Evolutionary conservation across 1,140 invertebrate species (phyloP).

Genomic region (Atta texana): DNA sequence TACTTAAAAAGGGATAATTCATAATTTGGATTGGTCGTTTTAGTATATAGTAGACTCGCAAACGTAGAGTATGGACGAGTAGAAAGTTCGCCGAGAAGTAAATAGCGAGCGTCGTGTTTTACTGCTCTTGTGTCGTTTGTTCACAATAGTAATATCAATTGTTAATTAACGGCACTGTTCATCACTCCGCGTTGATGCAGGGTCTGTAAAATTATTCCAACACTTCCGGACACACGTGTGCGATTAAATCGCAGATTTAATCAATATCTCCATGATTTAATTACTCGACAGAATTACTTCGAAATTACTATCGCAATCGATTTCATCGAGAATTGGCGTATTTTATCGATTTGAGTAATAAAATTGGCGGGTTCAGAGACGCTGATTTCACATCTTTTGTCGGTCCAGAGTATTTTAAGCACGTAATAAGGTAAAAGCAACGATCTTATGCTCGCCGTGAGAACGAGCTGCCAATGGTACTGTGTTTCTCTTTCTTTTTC

Average conservation of each 20-base stretch:
- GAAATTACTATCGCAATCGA: background rate
- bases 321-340: background rate
- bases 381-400: background rate
- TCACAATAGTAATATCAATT: conserved; percentile 20
- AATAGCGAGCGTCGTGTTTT: background rate
- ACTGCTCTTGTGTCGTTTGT: background rate
- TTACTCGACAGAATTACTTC: conserved; percentile 31
- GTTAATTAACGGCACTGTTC: conserved; percentile 22
- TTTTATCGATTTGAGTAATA: background rate
- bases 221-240: background rate
- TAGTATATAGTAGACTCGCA: background rate
- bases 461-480: background rate
- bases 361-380: background rate
- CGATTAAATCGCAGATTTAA: conserved; percentile 3
- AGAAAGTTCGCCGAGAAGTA: background rate
- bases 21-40: no score
- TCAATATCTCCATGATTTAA: background rate
- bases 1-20: no score
- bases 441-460: conserved; percentile 1
- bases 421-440: conserved; percentile 17
- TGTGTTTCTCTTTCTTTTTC: conserved; percentile 15
- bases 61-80: background rate
- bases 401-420: background rate
- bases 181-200: background rate
- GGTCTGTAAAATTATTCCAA: conserved; percentile 7